Evolutionary conservation across 2,113 vertebrate species (phyloP), one percentile per base, ranked within the genome.

Genomic region (Brienomyrus longianalis): DNA sequence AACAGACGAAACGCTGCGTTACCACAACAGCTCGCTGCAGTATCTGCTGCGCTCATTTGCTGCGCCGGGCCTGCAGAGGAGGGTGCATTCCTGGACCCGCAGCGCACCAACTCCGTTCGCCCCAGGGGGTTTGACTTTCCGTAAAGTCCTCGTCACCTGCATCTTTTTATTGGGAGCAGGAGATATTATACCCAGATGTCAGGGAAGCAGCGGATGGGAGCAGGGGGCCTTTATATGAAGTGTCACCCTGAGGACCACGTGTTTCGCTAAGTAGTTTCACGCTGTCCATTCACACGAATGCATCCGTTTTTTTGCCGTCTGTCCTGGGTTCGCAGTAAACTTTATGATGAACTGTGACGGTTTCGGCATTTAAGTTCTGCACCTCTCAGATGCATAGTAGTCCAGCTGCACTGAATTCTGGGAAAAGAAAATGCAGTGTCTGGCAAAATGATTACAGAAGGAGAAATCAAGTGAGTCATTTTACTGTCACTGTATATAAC

Each of bases 11-110:
- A 91, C 92, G 92, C 91, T 90, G 91, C 92, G 95, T 96, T 96
- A 94, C 94, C 93, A 96, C 94, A 95, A 95, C 95, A 96, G 92
- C 92, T 91, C 92, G 89, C 91, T 91, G 91, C 90, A 43, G 88
- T 90, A 91, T 89, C 93, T 89, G 8, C 87, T 88, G 50, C 1
- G 52, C 70, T 85, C 66, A 17, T 83, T 70, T 77, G 27, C 5
- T 23, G n/a, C 80, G 6, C 27, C 23, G 92, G 91, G 3, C 27
- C 23, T 15, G 52, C 90, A 89, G 91, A 90, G 90, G 89, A 27
- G 11, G 35, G 87, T 51, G 87, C 89, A 88, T 91, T 89, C 93
- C 91, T 93, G 92, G 91, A 90, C 88, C 91, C 90, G 86, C 92
- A 89, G 91, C 91, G 86, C 92, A 90, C 91, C 89, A 91, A 89